Conservation (phyloP, 2,888 invertebrate species). For the Drosophila mulleri region DNA sequence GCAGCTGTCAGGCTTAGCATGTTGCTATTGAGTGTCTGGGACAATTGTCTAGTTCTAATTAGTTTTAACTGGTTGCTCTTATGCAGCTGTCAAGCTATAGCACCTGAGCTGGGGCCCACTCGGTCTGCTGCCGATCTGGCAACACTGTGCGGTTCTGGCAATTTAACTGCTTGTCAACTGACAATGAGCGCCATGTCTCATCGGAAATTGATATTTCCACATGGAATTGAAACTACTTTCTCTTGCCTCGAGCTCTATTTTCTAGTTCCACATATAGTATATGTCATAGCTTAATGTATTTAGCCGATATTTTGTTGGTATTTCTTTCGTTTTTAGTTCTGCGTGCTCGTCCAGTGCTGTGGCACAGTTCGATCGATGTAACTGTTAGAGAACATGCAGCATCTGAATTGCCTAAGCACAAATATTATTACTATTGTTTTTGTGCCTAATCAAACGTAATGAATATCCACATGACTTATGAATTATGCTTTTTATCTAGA, state of each 20-base stretch:
- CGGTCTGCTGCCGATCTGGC: neutral
- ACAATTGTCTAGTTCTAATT: neutral
- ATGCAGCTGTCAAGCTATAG: neutral
- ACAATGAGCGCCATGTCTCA: no score
- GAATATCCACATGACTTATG: neutral
- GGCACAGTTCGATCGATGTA: conserved; percentile 6
- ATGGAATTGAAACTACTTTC: neutral
- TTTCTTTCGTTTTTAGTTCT: conserved; percentile 1
- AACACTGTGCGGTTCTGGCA: no score
- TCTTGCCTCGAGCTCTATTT: neutral
- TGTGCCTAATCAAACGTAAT: conserved; percentile 7
- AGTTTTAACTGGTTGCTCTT: neutral
- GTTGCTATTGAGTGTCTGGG: no score
- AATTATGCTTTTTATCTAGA: conserved; percentile 14
- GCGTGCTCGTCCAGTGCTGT: conserved; percentile 19
- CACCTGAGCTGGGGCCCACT: neutral
- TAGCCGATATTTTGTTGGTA: conserved; percentile 5
- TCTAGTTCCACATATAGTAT: conserved; percentile 5
- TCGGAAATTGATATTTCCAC: no score
- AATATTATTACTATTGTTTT: neutral
- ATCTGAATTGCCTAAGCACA: neutral
- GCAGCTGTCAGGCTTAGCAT: neutral
- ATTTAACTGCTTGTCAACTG: neutral
- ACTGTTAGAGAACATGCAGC: conserved; percentile 4
- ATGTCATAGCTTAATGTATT: conserved; percentile 7